Conservation (phyloP, 2,888 invertebrate genomes). For the Nymphalis urticae region DNA sequence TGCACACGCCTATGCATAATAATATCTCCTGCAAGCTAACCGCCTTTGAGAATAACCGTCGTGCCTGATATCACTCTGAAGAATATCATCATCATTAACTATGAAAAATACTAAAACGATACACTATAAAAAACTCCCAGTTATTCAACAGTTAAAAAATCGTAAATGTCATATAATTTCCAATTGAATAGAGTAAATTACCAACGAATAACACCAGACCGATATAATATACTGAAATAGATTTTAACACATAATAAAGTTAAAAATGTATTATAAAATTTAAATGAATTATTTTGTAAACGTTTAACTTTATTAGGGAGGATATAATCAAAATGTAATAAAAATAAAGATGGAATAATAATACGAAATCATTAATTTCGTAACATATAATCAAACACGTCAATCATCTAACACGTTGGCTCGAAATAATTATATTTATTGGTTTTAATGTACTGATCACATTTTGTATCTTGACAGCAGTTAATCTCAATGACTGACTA, state of each 20-base stretch:
- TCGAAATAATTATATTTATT: constrained; percentile 2
- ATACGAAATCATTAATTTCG: constrained; percentile 35
- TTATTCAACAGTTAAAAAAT: constrained; percentile 7
- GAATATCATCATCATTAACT: neutral
- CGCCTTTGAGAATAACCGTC: too few species aligned
- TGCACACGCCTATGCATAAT: too few species aligned
- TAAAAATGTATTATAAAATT: constrained; percentile 49
- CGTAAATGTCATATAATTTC: constrained; percentile 36
- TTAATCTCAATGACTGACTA: too few species aligned
- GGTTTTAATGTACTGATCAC: neutral
- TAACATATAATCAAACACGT: constrained; percentile 29
- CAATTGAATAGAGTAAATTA: constrained; percentile 34
- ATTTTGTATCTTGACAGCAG: too few species aligned
- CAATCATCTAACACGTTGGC: neutral
- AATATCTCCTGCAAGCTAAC: too few species aligned
- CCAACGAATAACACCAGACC: constrained; percentile 10
- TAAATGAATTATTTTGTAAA: constrained; percentile 47
- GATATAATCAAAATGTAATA: constrained; percentile 58
- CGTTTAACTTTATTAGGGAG: constrained; percentile 54
- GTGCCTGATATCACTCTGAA: too few species aligned
- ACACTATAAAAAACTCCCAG: neutral
- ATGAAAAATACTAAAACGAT: neutral
- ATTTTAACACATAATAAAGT: constrained; percentile 59
- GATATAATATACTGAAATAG: constrained; percentile 49
- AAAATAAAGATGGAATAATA: constrained; percentile 47